phyloP scores from a whole-genome alignment of 2,797 vertebrate species.

The Podarcis siculus region DNA sequence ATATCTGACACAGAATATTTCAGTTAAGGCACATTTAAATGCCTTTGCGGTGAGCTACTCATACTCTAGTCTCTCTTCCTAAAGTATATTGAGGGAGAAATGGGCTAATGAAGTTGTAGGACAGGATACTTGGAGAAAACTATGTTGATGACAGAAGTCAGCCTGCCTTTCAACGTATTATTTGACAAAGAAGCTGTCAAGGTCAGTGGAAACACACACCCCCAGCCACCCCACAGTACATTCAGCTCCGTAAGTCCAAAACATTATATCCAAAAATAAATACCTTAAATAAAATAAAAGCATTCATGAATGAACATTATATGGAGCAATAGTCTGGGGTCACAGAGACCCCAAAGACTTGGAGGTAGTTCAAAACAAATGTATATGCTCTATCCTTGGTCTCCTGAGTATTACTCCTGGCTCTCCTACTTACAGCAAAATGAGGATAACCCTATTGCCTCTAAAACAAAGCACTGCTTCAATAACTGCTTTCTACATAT shows the following conservation, averaged over 20 bases:
- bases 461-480: background rate
- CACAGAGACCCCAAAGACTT: background rate
- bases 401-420: background rate
- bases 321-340: background rate
- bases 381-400: background rate
- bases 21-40: background rate
- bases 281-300: background rate
- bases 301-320: background rate
- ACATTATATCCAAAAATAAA: background rate
- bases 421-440: background rate
- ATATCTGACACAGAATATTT: background rate
- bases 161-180: background rate
- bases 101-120: background rate
- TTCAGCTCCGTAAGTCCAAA: background rate
- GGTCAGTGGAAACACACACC: background rate
- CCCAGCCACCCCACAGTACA: background rate
- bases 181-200: background rate
- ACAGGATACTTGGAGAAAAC: background rate
- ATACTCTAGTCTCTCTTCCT: background rate
- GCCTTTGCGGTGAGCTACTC: background rate
- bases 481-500: background rate
- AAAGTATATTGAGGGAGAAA: background rate
- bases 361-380: constrained; percentile 1
- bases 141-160: background rate
- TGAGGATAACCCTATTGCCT: background rate